Evolutionary conservation across 2,888 invertebrate species (phyloP).

Genomic region (Drosophila longiperda): DNA sequence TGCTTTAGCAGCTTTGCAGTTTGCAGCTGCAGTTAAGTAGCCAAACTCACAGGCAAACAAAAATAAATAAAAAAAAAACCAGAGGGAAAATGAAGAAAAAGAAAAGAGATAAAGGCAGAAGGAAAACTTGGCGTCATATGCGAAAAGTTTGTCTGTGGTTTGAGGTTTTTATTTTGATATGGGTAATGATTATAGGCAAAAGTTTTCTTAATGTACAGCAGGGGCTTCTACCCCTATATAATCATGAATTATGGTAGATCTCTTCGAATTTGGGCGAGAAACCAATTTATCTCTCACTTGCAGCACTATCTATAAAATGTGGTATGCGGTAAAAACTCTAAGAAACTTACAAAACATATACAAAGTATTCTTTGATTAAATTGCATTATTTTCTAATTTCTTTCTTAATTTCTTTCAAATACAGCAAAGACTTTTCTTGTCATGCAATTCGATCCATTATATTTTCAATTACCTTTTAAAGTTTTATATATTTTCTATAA

Average conservation of each 20-base stretch:
- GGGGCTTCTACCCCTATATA: slow-evolving; percentile 17
- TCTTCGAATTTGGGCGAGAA: slow-evolving; percentile 12
- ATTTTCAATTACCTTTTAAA: not conserved
- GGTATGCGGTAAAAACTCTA: not conserved
- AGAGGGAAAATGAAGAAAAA: slow-evolving; percentile 41
- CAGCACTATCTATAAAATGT: slow-evolving; percentile 2
- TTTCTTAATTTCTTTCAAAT: not conserved
- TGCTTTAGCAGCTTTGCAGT: slow-evolving; percentile 30
- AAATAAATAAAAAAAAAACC: slow-evolving; percentile 15
- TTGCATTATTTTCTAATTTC: not conserved
- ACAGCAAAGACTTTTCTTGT: not conserved
- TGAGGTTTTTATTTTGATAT: slow-evolving; percentile 66
- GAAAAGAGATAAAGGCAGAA: slow-evolving; percentile 22
- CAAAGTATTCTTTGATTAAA: not conserved
- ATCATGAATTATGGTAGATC: slow-evolving; percentile 53
- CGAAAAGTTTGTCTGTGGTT: slow-evolving; percentile 75
- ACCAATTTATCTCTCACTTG: slow-evolving; percentile 28
- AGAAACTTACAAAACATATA: not conserved
- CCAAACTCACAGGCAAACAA: slow-evolving; percentile 49
- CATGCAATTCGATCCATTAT: not conserved
- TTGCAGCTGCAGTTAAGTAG: slow-evolving; percentile 69
- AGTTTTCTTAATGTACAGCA: slow-evolving; percentile 65
- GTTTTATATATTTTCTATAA: not conserved
- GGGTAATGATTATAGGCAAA: slow-evolving; percentile 71
- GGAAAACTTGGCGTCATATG: slow-evolving; percentile 76